These are phyloP conservation scores for Oceanites oceanicus DNA, from an alignment of 2,113 vertebrate species.

Conservation along the genomic window DNA sequence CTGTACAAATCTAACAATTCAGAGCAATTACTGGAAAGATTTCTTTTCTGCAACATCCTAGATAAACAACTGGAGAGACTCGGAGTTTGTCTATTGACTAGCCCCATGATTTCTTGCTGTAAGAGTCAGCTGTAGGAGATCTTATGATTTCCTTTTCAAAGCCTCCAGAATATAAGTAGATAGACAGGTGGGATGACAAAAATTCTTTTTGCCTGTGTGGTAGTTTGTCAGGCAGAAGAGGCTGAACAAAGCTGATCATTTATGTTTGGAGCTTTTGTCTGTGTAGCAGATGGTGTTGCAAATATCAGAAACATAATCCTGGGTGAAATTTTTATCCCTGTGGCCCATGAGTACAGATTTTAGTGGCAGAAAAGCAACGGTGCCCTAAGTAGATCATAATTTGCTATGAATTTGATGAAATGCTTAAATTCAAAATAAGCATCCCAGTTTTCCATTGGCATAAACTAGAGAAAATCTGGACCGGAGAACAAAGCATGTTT, in stretches of 20 bases:
- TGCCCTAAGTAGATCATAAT: conserved; percentile 3
- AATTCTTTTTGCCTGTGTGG: background rate
- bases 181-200: background rate
- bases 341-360: conserved; percentile 5
- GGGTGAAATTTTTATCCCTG: conserved; percentile 32
- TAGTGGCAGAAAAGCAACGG: background rate
- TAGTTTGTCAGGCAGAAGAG: background rate
- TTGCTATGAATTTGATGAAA: conserved; percentile 20
- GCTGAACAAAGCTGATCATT: conserved; percentile 3
- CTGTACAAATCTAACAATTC: conserved; percentile 88
- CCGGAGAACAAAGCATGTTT: conserved; percentile 27
- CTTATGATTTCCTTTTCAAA: background rate
- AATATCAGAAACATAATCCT: conserved; percentile 19
- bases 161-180: background rate
- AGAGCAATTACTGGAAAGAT: conserved; percentile 3
- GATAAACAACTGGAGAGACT: background rate
- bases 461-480: conserved; percentile 20
- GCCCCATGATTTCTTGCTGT: background rate
- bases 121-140: background rate
- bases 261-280: conserved; percentile 19
- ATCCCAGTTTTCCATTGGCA: background rate
- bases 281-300: conserved; percentile 21
- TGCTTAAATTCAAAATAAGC: conserved; percentile 21
- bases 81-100: background rate
- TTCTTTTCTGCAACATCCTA: background rate